Evolutionary conservation across 2,797 vertebrate species (phyloP).

Genomic region (Lepus oiostolus): DNA sequence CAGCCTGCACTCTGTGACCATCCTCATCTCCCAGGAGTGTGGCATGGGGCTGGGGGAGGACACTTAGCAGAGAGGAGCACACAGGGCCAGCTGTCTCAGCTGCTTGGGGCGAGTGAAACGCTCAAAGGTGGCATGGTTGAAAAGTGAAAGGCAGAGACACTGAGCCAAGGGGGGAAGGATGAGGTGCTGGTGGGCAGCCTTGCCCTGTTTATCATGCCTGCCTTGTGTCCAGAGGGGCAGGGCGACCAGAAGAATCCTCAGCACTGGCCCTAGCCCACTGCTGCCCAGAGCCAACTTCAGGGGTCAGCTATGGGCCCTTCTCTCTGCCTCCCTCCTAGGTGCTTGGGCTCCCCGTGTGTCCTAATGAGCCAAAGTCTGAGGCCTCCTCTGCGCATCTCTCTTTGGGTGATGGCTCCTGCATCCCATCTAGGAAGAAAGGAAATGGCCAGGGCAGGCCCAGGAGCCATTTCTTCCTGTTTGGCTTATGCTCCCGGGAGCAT

Average conservation of each 20-base stretch:
- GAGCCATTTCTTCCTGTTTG: not conserved
- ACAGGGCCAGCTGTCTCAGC: not conserved
- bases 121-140: not conserved
- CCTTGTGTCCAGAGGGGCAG: not conserved
- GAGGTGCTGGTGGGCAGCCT: rapidly evolving
- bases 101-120: not conserved
- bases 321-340: not conserved
- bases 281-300: not conserved
- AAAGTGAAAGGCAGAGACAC: not conserved
- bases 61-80: not conserved
- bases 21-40: no score
- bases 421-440: not conserved
- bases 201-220: not conserved
- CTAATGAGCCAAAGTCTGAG: not conserved
- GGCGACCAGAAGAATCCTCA: rapidly evolving
- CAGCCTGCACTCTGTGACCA: no score
- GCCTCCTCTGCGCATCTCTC: not conserved
- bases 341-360: not conserved
- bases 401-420: not conserved
- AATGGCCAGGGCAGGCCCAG: rapidly evolving
- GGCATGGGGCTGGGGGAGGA: no score
- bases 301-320: not conserved
- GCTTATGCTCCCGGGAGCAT: not conserved
- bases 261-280: not conserved
- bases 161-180: not conserved